Evolutionary conservation across 2,113 vertebrate species (phyloP), one percentile per base, ranked within the genome.

Genomic region (Tapirus terrestris): DNA sequence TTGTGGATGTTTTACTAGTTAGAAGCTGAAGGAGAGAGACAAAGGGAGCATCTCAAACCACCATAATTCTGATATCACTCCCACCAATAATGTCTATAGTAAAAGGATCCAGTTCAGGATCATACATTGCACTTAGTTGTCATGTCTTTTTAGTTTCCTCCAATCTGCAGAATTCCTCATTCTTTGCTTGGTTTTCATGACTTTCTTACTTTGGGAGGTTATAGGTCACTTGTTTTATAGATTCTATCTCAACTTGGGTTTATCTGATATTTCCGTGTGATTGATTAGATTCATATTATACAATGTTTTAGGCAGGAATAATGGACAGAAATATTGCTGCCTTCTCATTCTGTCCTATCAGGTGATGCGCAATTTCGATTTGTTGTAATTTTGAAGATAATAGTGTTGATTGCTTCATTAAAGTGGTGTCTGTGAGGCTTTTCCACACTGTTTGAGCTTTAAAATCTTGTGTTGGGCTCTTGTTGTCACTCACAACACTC

Each of bases 131-230:
- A 51, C 56, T n/a, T 92, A n/a, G 29, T 39, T 93, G 14, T 33
- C 4, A 4, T 29, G 18, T 89, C 29, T 82, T 21, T 87, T 73
- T 56, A 31, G 0, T 68, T 2, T 75, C 14, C n/a, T 89, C 89
- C 20, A 12, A 4, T 31, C 33, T 89, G 18, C 0, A 51, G 53
- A 81, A 43, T 53, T 36, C 17, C 11, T 12, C 2, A 13, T 48
- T 68, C 58, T 91, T 89, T 63, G 45, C 23, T 53, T 60, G 9
- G 33, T 48, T 77, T 81, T 82, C 23, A 61, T 80, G 70, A 73
- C 56, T 72, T 92, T 76, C 17, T 72, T 36, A 48, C 45, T 70
- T 91, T 93, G 45, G 43, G 85, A 88, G n/a, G 58, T 91, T 27
- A 9, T 33, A 91, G 10, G 31, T 51, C 10, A 51, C 2, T 65